Conservation (phyloP, 2,888 invertebrate genomes). For the Spisula solida region DNA sequence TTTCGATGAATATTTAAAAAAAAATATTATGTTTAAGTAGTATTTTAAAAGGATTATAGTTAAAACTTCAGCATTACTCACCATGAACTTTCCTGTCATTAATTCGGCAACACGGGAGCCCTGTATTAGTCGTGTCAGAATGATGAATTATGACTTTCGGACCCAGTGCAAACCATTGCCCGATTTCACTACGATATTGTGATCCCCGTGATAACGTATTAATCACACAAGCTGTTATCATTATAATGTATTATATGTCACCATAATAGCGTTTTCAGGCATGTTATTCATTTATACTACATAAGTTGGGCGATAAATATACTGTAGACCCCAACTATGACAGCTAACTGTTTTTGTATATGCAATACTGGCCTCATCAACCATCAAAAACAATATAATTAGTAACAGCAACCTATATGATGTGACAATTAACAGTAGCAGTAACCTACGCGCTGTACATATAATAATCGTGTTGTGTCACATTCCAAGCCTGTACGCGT, state of each 20-base stretch:
- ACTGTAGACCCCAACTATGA: background rate
- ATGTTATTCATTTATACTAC: conserved; percentile 13
- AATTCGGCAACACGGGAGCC: too few species aligned
- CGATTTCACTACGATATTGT: background rate
- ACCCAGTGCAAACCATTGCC: background rate
- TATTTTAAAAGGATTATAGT: too few species aligned
- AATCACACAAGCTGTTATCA: background rate
- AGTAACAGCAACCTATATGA: conserved; percentile 24
- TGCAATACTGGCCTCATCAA: conserved; percentile 33
- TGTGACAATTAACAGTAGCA: conserved; percentile 33
- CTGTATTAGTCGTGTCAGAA: too few species aligned
- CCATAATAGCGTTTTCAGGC: background rate
- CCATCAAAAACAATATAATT: conserved; percentile 40
- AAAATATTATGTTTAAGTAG: too few species aligned
- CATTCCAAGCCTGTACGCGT: background rate
- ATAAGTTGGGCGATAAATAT: conserved; percentile 18
- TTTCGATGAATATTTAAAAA: too few species aligned
- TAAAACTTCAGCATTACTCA: too few species aligned
- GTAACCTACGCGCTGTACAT: background rate
- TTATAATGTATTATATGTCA: conserved; percentile 16
- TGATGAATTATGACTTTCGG: too few species aligned
- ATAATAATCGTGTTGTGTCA: background rate
- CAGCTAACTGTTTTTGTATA: conserved; percentile 14
- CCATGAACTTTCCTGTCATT: too few species aligned
- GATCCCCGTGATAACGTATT: background rate